These are phyloP conservation scores for Drosophila anomelani DNA, from an alignment of 2,888 invertebrate genomes.

Conservation along the genomic window DNA sequence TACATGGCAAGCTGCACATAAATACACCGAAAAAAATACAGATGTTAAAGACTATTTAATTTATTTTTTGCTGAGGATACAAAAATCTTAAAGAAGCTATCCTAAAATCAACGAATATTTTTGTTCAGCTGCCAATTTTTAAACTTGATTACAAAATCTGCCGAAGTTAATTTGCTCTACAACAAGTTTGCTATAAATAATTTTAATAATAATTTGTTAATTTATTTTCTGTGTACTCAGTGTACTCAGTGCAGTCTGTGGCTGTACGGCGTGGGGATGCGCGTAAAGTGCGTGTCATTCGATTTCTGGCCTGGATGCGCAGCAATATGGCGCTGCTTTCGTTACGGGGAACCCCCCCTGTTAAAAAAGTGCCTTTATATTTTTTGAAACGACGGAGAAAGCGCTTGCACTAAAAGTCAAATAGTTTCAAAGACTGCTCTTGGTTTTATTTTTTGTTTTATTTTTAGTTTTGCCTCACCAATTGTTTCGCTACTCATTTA, in stretches of 20 bases:
- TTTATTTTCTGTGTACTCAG: conserved; percentile 11
- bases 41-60: too few relatives aligned
- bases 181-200: not conserved
- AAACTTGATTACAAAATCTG: too few relatives aligned
- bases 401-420: conserved; percentile 11
- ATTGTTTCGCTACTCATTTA: conserved; percentile 36
- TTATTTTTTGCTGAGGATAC: too few relatives aligned
- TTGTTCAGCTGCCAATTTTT: not conserved
- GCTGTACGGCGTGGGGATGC: conserved; percentile 19
- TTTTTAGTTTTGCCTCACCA: not conserved
- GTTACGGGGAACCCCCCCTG: conserved; percentile 43
- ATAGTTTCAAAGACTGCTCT: conserved; percentile 7
- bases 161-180: too few relatives aligned
- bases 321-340: conserved; percentile 74
- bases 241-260: conserved; percentile 17
- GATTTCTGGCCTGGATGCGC: conserved; percentile 36
- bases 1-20: conserved; percentile 9
- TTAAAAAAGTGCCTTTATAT: conserved; percentile 16
- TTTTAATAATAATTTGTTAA: not conserved
- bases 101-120: too few relatives aligned
- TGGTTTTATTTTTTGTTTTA: not conserved
- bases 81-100: too few relatives aligned
- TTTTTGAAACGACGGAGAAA: conserved; percentile 56
- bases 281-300: conserved; percentile 49
- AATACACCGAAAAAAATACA: conserved; percentile 18